phyloP scores from a whole-genome alignment of 2,113 vertebrate species.

The Hydropotes inermis region DNA sequence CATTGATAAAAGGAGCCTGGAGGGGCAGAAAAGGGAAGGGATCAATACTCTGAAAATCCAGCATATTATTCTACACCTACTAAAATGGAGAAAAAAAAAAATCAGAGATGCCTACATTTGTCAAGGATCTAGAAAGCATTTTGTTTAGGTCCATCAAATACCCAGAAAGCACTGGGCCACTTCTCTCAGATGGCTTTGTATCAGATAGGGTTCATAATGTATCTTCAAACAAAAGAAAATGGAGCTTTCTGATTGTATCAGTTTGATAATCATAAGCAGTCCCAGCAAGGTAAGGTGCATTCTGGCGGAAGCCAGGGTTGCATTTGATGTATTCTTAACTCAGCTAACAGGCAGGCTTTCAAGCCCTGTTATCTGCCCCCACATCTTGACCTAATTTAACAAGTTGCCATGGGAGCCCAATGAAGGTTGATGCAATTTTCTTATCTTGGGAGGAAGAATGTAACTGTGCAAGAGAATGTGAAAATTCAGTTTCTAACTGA shows the following conservation, averaged over 20 bases:
- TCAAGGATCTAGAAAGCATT: not conserved
- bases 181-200: conserved; percentile 23
- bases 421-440: conserved; percentile 79
- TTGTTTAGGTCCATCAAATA: not conserved
- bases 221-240: conserved; percentile 51
- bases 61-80: not conserved
- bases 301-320: conserved; percentile 76
- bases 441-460: conserved; percentile 79
- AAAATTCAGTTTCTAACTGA: conserved; percentile 73
- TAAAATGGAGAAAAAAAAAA: not conserved
- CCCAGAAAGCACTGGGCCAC: not conserved
- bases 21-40: not conserved
- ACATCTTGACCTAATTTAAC: conserved; percentile 87
- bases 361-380: conserved; percentile 81
- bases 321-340: conserved; percentile 81
- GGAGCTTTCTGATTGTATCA: conserved; percentile 76
- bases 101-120: not conserved
- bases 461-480: conserved; percentile 72
- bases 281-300: conserved; percentile 74
- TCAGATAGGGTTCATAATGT: conserved; percentile 54
- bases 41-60: not conserved
- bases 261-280: conserved; percentile 60
- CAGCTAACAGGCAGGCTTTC: conserved; percentile 69
- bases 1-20: not conserved
- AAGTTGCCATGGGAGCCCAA: conserved; percentile 83